Evolutionary conservation across 2,113 vertebrate genomes (phyloP), one percentile per base, ranked within the genome.

Genomic region (Phyllopteryx taeniolatus): DNA sequence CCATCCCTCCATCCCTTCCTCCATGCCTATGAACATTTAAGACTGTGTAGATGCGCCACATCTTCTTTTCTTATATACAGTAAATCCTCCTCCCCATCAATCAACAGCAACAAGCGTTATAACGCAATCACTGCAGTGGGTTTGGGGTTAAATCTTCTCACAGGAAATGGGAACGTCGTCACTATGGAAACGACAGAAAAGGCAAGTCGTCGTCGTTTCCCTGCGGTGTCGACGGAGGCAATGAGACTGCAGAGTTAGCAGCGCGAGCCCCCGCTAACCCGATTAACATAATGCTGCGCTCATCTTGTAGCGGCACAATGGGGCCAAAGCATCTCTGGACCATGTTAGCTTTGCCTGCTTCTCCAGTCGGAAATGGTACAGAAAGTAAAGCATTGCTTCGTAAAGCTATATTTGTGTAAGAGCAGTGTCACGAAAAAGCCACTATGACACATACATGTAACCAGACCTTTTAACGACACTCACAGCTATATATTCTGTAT

Each of bases 151-250:
- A 35, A 75, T 68, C 54, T n/a, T 66, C 6, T 73, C 73, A 71
- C 66, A 70, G 72, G 72, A 79, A 68, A 64, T 15, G 66, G 70
- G 73, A 59, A 73, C 56, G 56, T 9, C 1, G 73, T 87, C 70
- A 19, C 86, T 70, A 88, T 83, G 82, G 89, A 57, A 84, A 89
- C 72, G 3, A 70, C 51, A 62, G 62, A 70, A 78, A 80, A 67
- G 75, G 76, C 73, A 68, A 78, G 75, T 17, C 2, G 82, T 77
- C 73, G 83, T 80, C 83, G 44, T 74, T 79, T 76, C 80, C 74
- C 56, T 6, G 68, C 80, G 68, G 43, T 49, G 47, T 15, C 43
- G 57, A 77, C 51, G 2, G 70, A 80, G 47, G 62, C 20, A 56
- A 57, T 67, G 81, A 79, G 81, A 85, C 84, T 84, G 78, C 83